A percentile compares a stretch with the other conserved stretches of the same genome.
Evolutionary conservation across 2,888 invertebrate genomes (phyloP).

Genomic region (Polydrusus tereticollis): DNA sequence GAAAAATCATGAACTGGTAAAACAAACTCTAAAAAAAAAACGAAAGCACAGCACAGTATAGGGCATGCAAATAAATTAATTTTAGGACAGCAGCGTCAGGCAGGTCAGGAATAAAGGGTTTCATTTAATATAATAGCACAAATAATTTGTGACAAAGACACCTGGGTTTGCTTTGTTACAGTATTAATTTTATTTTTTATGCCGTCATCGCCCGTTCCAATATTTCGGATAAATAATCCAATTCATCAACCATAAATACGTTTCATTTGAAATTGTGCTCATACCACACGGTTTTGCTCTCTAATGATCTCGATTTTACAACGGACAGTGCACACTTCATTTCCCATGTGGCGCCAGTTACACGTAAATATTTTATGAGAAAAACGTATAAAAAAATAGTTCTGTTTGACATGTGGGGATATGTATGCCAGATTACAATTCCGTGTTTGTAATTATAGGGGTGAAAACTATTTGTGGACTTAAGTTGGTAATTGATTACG

Average conservation of each 20-base stretch:
- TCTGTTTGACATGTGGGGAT: neutral
- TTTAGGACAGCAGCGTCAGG: no score
- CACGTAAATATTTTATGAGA: slow-evolving; percentile 22
- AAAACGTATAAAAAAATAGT: neutral
- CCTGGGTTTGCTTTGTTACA: no score
- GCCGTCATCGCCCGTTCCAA: no score
- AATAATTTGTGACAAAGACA: no score
- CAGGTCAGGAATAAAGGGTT: no score
- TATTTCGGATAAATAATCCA: slow-evolving; percentile 2
- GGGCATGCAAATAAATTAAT: no score
- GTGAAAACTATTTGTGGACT: neutral
- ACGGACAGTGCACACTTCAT: slow-evolving; percentile 18
- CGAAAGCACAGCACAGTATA: no score
- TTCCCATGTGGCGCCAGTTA: slow-evolving; percentile 14
- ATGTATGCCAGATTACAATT: slow-evolving; percentile 1
- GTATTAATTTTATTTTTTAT: no score
- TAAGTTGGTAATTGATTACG: neutral
- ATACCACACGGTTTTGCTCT: neutral
- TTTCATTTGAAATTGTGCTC: slow-evolving; percentile 12
- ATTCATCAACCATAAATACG: slow-evolving; percentile 8
- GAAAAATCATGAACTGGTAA: no score
- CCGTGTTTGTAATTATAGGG: neutral
- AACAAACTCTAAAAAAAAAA: no score
- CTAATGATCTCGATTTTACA: slow-evolving; percentile 3
- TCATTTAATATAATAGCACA: no score